Conservation (phyloP, 2,888 invertebrate species). For the Drosophila macrospina region DNA sequence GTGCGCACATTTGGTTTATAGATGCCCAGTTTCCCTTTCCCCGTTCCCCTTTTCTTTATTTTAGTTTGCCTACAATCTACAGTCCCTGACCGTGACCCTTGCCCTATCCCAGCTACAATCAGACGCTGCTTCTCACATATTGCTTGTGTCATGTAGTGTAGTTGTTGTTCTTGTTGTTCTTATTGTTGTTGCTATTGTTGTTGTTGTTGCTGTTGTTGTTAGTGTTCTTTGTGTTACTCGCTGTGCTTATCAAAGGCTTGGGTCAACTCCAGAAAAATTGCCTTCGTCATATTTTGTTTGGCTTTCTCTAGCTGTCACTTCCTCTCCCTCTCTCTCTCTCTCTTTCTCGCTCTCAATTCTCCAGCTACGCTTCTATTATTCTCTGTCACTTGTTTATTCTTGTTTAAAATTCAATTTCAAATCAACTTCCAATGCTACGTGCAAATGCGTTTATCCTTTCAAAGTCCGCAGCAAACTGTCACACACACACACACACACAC, state of each 20-base stretch:
- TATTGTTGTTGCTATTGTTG: background rate
- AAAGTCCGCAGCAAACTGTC: conserved; percentile 25
- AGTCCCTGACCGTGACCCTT: conserved; percentile 18
- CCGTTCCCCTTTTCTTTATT: background rate
- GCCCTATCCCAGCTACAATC: conserved; percentile 3
- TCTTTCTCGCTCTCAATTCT: background rate
- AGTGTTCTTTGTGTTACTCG: conserved; percentile 13
- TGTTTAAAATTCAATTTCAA: conserved; percentile 41
- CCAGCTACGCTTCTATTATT: background rate
- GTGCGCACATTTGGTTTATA: conserved; percentile 14
- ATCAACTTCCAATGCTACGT: conserved; percentile 51
- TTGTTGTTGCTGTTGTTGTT: conserved; percentile 9
- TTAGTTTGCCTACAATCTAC: background rate
- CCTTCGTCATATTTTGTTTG: conserved; percentile 76
- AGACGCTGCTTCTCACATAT: conserved; percentile 7
- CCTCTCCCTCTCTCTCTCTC: background rate
- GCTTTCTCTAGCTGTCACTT: conserved; percentile 5
- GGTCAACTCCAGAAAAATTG: conserved; percentile 66
- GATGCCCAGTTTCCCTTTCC: background rate
- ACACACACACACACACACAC: conserved; percentile 23
- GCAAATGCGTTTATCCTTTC: conserved; percentile 48
- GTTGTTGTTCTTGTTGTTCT: too few species aligned
- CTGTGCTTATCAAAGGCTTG: conserved; percentile 64
- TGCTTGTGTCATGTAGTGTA: conserved; percentile 19
- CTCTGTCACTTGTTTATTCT: conserved; percentile 21